A percentile compares a stretch with the other conserved stretches of the same genome.
These are phyloP conservation scores for Dendrocopos noguchii DNA, from an alignment of 2,113 vertebrate species.

Conservation along the genomic window DNA sequence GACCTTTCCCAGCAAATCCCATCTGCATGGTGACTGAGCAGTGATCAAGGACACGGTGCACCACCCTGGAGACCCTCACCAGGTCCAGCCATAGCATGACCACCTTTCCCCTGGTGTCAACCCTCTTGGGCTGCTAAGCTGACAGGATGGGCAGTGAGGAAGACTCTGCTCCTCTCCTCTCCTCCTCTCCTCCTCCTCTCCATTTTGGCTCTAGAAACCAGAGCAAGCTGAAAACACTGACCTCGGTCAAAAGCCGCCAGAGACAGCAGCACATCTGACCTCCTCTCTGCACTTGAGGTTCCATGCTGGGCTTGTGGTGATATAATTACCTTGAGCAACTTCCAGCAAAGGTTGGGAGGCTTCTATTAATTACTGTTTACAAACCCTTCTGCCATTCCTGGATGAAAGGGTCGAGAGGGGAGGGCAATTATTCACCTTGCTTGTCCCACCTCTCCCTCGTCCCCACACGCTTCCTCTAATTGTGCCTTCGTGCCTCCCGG, in stretches of 20 bases:
- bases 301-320: constrained; percentile 19
- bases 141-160: not conserved
- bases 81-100: fast-evolving
- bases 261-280: not conserved
- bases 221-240: not conserved
- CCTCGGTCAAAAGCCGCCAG: not conserved
- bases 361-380: constrained; percentile 63
- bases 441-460: constrained; percentile 54
- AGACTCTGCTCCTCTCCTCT: not conserved
- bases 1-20: not conserved
- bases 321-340: constrained; percentile 41
- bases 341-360: constrained; percentile 30
- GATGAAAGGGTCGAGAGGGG: constrained; percentile 51
- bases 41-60: not conserved
- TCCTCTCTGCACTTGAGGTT: constrained; percentile 37
- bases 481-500: constrained; percentile 44
- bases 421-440: constrained; percentile 45
- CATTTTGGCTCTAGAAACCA: not conserved
- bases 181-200: not conserved
- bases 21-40: not conserved
- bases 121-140: not conserved
- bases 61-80: not conserved
- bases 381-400: not conserved
- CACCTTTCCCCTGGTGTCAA: fast-evolving
- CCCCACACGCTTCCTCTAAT: constrained; percentile 46